Percentiles rank a stretch among this genome's conserved stretches.
Evolutionary conservation across 2,797 vertebrate species (phyloP).

Genomic region (Trachurus trachurus): DNA sequence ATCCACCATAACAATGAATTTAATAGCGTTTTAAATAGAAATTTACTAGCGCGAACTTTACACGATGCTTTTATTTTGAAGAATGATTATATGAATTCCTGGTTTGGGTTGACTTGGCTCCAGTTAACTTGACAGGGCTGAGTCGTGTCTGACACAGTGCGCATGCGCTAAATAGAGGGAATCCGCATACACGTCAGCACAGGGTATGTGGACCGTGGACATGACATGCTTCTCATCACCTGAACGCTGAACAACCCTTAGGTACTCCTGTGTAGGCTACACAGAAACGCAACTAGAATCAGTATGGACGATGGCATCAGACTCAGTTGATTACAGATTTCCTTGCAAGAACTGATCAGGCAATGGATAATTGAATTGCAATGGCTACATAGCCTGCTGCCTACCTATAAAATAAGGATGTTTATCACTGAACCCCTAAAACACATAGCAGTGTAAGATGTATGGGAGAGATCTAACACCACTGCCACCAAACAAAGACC

Average conservation of each 20-base stretch:
- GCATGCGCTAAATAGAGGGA: conserved; percentile 77
- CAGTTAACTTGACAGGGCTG: background rate
- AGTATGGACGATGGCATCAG: background rate
- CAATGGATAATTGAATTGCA: background rate
- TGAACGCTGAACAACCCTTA: background rate
- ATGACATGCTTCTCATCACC: conserved; percentile 5
- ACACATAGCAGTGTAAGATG: no score
- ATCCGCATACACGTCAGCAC: conserved; percentile 85
- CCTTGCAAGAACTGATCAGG: background rate
- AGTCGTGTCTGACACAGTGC: conserved; percentile 27
- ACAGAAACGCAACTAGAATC: background rate
- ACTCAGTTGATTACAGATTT: background rate
- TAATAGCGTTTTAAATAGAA: rapidly evolving
- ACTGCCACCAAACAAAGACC: no score
- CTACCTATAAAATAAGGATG: background rate
- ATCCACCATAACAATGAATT: rapidly evolving
- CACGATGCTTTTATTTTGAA: conserved; percentile 15
- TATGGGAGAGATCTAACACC: no score
- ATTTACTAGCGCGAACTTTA: rapidly evolving
- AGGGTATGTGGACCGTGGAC: conserved; percentile 40
- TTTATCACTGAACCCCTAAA: background rate
- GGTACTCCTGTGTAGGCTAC: background rate
- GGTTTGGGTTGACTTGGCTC: background rate
- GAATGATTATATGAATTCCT: rapidly evolving
- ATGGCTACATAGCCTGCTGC: background rate